Evolutionary conservation across 2,888 invertebrate genomes (phyloP), one percentile per base, ranked within the genome.

Genomic region (Augiades crinisus): DNA sequence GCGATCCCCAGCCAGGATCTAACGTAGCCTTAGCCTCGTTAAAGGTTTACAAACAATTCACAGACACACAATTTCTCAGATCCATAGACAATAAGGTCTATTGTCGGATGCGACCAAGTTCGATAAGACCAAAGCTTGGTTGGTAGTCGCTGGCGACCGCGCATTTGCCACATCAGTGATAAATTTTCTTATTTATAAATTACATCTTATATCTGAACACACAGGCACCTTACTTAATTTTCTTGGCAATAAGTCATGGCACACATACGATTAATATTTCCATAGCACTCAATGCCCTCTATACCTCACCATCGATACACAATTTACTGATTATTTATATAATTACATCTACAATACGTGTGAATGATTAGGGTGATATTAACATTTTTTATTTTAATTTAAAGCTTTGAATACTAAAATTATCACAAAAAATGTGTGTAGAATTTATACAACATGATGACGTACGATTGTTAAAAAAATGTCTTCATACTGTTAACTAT

Each of bases 211-310:
- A 75, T 67, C 72, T 87, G 86, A 87, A 88, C 87, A 87, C 88
- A 78, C 81, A 84, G 86, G 87, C 86, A 81, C 81, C 81, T 85
- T 80, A 81, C 68, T 70, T 74, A 70, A 71, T 64, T 70, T 65
- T 74, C 72, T 82, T 82, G 86, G 81, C 84, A 81, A 78, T 78
- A 64, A 69, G 67, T 70, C 70, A 87, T 87, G 86, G 86, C 87
- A 87, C 86, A 67, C 71, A 66, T 59, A 62, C 55, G 45, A 30
- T 51, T 49, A 54, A 45, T 22, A 46, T 40, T 57, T 46, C 41
- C 46, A 43, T 43, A 54, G 63, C 64, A 68, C 65, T 67, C 63
- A 60, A 67, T 64, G 57, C 57, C 47, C 21, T 46, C 36, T 30
- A 6, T 30, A 50, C 16, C 16, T 27, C 14, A 21, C 24, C 6